A percentile compares a stretch with the other conserved stretches of the same genome.
phyloP scores from a whole-genome alignment of 2,113 vertebrate genomes.

The Pelvicachromis taeniatus region DNA sequence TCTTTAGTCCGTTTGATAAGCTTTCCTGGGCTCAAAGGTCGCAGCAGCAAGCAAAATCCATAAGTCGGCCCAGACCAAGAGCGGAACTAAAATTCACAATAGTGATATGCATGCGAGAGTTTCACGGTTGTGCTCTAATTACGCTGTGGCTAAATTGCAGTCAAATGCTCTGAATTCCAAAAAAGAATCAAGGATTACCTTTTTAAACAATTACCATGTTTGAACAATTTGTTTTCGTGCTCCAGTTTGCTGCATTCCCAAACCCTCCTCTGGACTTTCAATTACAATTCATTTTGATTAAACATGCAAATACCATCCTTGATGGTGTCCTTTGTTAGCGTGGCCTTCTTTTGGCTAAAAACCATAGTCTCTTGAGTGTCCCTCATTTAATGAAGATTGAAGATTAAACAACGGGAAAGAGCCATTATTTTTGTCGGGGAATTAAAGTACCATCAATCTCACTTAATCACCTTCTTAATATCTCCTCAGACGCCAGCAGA shows the following conservation, averaged over 20 bases:
- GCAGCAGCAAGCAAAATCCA: background rate
- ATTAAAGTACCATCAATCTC: constrained; percentile 72
- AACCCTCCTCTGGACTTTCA: constrained; percentile 27
- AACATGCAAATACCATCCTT: constrained; percentile 60
- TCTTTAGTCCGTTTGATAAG: background rate
- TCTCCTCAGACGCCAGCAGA: constrained; percentile 59
- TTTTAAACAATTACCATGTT: background rate
- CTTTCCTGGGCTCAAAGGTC: constrained; percentile 19
- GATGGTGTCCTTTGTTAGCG: constrained; percentile 56
- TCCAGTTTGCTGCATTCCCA: constrained; percentile 3
- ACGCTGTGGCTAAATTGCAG: background rate
- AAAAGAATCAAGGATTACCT: background rate
- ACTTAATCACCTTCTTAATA: constrained; percentile 72
- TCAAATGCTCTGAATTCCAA: background rate
- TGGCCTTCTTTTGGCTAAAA: constrained; percentile 55
- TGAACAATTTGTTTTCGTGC: background rate
- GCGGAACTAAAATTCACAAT: background rate
- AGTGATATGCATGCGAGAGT: background rate
- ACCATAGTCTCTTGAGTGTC: constrained; percentile 36
- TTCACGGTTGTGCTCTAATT: background rate
- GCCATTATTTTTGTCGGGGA: constrained; percentile 69
- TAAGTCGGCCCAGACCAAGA: background rate
- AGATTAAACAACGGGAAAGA: constrained; percentile 70
- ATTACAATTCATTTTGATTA: constrained; percentile 43
- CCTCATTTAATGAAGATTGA: constrained; percentile 66